Conservation (phyloP, 2,888 invertebrate genomes). For the Scaptomyza reducta region DNA sequence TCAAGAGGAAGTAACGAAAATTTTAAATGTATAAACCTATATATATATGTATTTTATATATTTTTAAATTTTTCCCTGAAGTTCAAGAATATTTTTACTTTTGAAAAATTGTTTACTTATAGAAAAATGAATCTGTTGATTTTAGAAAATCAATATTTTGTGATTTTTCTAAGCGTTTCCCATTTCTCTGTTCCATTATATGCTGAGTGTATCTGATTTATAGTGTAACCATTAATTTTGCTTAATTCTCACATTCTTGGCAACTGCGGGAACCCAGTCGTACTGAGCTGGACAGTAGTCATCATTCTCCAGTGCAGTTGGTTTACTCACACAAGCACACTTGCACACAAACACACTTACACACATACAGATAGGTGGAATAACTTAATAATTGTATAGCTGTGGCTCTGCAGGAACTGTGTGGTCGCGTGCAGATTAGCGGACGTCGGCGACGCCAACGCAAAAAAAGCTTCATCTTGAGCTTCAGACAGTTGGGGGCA, state of each 20-base stretch:
- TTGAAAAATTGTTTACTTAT: too few species aligned
- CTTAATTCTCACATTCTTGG: conserved; percentile 54
- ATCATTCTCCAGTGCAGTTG: conserved; percentile 46
- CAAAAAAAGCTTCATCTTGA: conserved; percentile 14
- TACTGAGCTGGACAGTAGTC: conserved; percentile 28
- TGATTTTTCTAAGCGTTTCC: too few species aligned
- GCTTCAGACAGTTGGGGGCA: conserved; percentile 14
- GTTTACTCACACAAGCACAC: conserved; percentile 9
- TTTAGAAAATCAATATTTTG: too few species aligned
- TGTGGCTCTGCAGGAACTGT: conserved; percentile 44
- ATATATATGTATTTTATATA: too few species aligned
- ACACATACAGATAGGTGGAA: conserved; percentile 31
- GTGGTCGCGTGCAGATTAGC: conserved; percentile 70
- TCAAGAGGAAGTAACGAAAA: too few species aligned
- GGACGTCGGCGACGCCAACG: conserved; percentile 53
- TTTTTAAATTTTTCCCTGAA: not conserved
- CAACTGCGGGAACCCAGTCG: conserved; percentile 7
- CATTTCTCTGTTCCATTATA: not conserved
- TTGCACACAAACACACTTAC: not conserved
- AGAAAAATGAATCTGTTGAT: too few species aligned
- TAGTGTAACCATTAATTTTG: conserved; percentile 30
- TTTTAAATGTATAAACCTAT: too few species aligned
- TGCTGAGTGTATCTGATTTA: conserved; percentile 29
- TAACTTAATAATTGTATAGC: conserved; percentile 38
- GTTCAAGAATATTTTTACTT: too few species aligned